These are phyloP conservation scores for Julus scandinavius DNA, from an alignment of 2,888 invertebrate species.

Conservation along the genomic window DNA sequence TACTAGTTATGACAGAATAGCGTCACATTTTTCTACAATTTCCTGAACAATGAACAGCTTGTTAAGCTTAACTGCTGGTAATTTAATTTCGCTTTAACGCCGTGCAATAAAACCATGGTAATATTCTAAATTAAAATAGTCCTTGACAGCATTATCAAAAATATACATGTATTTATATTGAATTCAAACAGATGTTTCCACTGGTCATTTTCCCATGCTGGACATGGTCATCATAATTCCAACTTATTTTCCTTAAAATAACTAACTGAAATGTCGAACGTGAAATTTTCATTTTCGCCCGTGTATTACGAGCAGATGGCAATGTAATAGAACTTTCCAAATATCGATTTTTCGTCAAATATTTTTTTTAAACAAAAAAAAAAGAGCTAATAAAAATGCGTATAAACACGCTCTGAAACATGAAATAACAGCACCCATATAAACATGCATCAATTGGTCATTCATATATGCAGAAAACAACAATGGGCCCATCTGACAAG, in stretches of 20 bases:
- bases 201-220: background rate
- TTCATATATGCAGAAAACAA: constrained; percentile 17
- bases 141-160: background rate
- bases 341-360: constrained; percentile 21
- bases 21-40: no score
- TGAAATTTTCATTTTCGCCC: background rate
- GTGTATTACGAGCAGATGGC: background rate
- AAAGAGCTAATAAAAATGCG: background rate
- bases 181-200: background rate
- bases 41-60: background rate
- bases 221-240: background rate
- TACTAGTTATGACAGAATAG: no score
- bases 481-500: background rate
- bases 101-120: background rate
- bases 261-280: background rate
- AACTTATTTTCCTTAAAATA: background rate
- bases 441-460: constrained; percentile 10
- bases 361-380: background rate
- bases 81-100: background rate
- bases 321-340: background rate
- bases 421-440: background rate
- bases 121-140: background rate
- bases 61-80: background rate
- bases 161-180: background rate
- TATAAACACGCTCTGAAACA: background rate